These are phyloP conservation scores for Ophioninae sp. DNA, from an alignment of 2,888 invertebrate species.

Conservation along the genomic window DNA sequence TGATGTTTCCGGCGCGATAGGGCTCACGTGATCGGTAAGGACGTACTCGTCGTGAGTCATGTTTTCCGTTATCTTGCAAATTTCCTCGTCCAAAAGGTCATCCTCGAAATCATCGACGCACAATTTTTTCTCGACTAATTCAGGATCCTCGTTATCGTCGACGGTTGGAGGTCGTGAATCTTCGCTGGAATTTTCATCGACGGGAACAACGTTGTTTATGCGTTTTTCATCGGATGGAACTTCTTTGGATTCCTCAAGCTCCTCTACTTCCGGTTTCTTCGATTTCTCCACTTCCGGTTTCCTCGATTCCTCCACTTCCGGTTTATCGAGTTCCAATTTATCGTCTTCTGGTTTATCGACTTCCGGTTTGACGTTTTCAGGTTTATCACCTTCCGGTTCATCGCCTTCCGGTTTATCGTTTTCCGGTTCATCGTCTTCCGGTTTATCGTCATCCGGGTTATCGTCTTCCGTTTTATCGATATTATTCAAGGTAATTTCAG, in stretches of 20 bases:
- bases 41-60: constrained; percentile 80
- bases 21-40: constrained; percentile 77
- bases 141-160: constrained; percentile 25
- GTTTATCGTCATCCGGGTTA: constrained; percentile 44
- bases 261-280: not conserved
- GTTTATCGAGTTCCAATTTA: not conserved
- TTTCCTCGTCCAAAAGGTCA: constrained; percentile 78
- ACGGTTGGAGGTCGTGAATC: not conserved
- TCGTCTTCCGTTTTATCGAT: constrained; percentile 29
- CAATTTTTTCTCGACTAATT: constrained; percentile 49
- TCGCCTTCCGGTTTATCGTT: constrained; percentile 67
- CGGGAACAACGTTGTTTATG: no score
- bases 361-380: constrained; percentile 69
- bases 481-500: no score
- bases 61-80: constrained; percentile 79
- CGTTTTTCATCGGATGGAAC: not conserved
- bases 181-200: not conserved
- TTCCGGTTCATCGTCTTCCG: constrained; percentile 69
- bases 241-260: not conserved
- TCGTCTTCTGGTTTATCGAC: constrained; percentile 67
- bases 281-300: constrained; percentile 48
- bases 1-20: constrained; percentile 67
- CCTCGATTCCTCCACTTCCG: constrained; percentile 10
- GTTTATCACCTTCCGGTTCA: constrained; percentile 2
- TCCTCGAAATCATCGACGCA: constrained; percentile 75